Conservation (phyloP, 2,797 vertebrate genomes). For the Gymnothorax reevesii region DNA sequence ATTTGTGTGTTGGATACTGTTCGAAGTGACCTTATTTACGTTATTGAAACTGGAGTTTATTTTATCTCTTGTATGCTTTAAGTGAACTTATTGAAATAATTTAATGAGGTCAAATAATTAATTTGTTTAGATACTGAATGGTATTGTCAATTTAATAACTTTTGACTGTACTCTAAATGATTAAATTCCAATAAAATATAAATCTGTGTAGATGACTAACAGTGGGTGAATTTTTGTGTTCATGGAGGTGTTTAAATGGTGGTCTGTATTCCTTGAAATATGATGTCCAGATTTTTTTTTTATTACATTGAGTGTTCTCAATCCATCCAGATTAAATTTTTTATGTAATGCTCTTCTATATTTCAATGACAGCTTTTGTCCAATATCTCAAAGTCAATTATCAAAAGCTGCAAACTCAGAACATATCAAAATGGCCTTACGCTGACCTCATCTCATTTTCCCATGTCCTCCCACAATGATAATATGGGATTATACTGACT, state of each 20-base stretch:
- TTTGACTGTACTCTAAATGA: too few relatives aligned
- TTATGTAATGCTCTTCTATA: background rate
- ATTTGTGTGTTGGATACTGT: background rate
- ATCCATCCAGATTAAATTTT: background rate
- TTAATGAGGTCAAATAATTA: background rate
- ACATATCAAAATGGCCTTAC: background rate
- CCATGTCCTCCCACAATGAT: too few relatives aligned
- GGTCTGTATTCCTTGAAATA: background rate
- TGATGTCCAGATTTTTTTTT: background rate
- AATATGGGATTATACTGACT: too few relatives aligned
- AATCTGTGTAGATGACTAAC: too few relatives aligned
- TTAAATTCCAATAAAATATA: too few relatives aligned
- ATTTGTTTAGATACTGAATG: background rate
- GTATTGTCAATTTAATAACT: background rate
- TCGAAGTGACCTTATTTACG: background rate
- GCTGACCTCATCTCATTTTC: background rate
- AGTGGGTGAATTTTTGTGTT: too few relatives aligned
- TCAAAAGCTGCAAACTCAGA: background rate
- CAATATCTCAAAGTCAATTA: background rate
- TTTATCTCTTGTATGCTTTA: background rate
- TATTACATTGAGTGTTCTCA: background rate
- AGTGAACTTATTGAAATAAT: background rate
- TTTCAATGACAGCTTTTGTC: background rate
- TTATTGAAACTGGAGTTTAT: background rate
- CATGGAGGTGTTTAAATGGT: too few relatives aligned